Evolutionary conservation across 2,888 invertebrate species (phyloP).

Genomic region (Syrista parreyssii): DNA sequence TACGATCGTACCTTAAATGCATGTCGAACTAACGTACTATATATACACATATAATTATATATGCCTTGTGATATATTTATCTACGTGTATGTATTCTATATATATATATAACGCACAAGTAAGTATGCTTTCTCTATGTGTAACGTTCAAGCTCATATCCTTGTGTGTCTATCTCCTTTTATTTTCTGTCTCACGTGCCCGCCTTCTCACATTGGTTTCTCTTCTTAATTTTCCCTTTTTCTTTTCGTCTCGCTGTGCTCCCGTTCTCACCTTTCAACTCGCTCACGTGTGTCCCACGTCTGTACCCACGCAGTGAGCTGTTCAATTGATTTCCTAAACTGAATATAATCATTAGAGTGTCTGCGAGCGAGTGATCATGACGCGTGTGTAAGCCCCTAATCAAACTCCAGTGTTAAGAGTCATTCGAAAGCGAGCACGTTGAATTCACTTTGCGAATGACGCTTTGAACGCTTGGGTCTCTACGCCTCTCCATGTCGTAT

Average conservation of each 20-base stretch:
- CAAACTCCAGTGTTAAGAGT: slow-evolving; percentile 1
- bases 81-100: background rate
- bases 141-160: background rate
- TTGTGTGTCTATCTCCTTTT: background rate
- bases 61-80: background rate
- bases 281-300: background rate
- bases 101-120: slow-evolving; percentile 17
- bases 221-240: slow-evolving; percentile 2
- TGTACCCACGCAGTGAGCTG: background rate
- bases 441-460: slow-evolving; percentile 4
- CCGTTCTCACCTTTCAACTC: background rate
- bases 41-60: background rate
- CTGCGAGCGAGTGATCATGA: slow-evolving; percentile 24
- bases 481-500: slow-evolving; percentile 11
- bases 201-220: background rate
- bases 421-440: background rate
- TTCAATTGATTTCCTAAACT: slow-evolving; percentile 3
- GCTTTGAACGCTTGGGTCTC: slow-evolving; percentile 25
- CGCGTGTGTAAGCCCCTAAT: slow-evolving; percentile 19
- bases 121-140: slow-evolving; percentile 17
- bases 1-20: background rate
- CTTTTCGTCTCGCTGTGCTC: slow-evolving; percentile 6
- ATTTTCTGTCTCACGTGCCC: slow-evolving; percentile 1
- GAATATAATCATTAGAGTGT: slow-evolving; percentile 22
- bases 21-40: background rate